Evolutionary conservation across 2,888 invertebrate genomes (phyloP).

Genomic region (Agriopis aurantiaria): DNA sequence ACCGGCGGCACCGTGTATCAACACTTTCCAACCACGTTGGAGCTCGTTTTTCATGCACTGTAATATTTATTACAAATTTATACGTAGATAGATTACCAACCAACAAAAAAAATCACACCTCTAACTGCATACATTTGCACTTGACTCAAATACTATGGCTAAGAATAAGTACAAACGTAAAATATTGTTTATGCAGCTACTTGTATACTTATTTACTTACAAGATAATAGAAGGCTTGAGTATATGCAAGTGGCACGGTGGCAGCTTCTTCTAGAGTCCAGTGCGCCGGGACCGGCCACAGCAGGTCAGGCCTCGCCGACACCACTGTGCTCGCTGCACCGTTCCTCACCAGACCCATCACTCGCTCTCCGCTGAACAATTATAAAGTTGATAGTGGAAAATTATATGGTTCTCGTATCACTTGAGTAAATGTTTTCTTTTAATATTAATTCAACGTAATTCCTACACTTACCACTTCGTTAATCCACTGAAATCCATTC

Average conservation of each 20-base stretch:
- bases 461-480: too few relatives aligned
- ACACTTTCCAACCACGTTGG: constrained; percentile 33
- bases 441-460: too few relatives aligned
- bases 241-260: constrained; percentile 91
- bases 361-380: constrained; percentile 13
- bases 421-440: not conserved
- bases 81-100: not conserved
- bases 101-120: too few relatives aligned
- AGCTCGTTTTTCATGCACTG: constrained; percentile 48
- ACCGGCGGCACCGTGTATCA: constrained; percentile 58
- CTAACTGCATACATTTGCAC: too few relatives aligned
- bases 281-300: constrained; percentile 35
- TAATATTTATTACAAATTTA: constrained; percentile 7
- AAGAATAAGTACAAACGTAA: too few relatives aligned
- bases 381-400: not conserved
- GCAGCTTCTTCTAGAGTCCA: constrained; percentile 92
- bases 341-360: too few relatives aligned
- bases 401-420: too few relatives aligned
- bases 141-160: too few relatives aligned
- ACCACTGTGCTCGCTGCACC: too few relatives aligned
- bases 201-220: not conserved
- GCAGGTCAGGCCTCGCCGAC: too few relatives aligned
- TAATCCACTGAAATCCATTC: too few relatives aligned
- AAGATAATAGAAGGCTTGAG: constrained; percentile 62
- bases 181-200: too few relatives aligned